phyloP scores from a whole-genome alignment of 2,888 invertebrate species.

The Neoaliturus tenellus region DNA sequence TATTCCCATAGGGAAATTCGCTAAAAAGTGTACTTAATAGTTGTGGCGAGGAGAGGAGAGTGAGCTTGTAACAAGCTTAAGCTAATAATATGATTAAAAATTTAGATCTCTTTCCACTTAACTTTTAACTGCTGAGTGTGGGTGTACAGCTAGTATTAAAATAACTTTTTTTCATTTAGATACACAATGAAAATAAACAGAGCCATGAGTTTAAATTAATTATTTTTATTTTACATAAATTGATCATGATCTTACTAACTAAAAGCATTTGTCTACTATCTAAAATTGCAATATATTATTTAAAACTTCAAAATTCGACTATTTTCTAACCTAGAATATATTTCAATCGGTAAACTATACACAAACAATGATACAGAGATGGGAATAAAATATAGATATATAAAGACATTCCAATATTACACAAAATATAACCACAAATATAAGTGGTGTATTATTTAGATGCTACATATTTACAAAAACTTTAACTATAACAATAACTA shows the following conservation, averaged over 20 bases:
- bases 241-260: conserved; percentile 1
- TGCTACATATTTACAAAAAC: not conserved
- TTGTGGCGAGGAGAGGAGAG: no score
- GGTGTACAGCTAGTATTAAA: no score
- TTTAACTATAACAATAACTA: not conserved
- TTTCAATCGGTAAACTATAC: not conserved
- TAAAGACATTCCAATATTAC: not conserved
- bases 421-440: conserved; percentile 1
- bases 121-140: no score
- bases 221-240: not conserved
- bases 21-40: no score
- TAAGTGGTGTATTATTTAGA: not conserved
- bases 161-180: no score
- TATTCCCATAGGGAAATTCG: no score
- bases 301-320: conserved; percentile 1
- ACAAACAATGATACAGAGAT: not conserved
- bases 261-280: conserved; percentile 5
- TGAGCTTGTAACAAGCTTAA: no score
- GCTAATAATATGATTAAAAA: no score
- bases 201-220: not conserved
- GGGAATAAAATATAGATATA: not conserved
- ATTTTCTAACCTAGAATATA: not conserved
- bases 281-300: conserved; percentile 18
- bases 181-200: no score
- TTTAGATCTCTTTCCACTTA: no score